Percentiles rank a stretch among this genome's conserved stretches.
Evolutionary conservation across 2,888 invertebrate species (phyloP).

Genomic region (Diplazon laetatorius): DNA sequence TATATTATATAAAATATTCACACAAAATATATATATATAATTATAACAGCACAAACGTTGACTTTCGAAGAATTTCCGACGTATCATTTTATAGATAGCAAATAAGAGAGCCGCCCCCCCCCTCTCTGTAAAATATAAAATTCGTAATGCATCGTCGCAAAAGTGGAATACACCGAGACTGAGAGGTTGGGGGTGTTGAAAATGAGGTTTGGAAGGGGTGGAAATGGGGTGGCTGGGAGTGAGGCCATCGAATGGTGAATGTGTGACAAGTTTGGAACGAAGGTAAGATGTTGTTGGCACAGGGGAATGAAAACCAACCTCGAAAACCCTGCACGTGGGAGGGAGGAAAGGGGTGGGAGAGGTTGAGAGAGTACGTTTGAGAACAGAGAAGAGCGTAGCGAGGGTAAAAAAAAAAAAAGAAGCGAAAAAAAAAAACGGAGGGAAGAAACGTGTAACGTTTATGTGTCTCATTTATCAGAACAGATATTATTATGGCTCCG

Average conservation of each 20-base stretch:
- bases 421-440: slow-evolving; percentile 20
- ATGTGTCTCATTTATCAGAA: slow-evolving; percentile 82
- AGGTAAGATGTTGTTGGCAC: slow-evolving; percentile 20
- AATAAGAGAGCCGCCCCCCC: no score
- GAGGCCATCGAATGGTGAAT: slow-evolving; percentile 55
- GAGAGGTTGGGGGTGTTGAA: slow-evolving; percentile 68
- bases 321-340: no score
- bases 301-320: no score
- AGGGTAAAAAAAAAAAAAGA: slow-evolving; percentile 24
- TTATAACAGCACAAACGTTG: slow-evolving; percentile 47
- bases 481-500: slow-evolving; percentile 81
- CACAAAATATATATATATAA: not conserved
- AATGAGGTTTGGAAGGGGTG: slow-evolving; percentile 48
- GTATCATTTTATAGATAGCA: slow-evolving; percentile 78
- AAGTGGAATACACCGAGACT: slow-evolving; percentile 80
- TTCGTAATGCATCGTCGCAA: slow-evolving; percentile 81
- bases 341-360: slow-evolving; percentile 61
- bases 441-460: slow-evolving; percentile 71
- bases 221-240: slow-evolving; percentile 59
- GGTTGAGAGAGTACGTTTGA: slow-evolving; percentile 9
- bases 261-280: slow-evolving; percentile 8
- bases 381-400: slow-evolving; percentile 3
- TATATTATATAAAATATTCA: not conserved
- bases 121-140: slow-evolving; percentile 81
- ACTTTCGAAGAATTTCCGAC: slow-evolving; percentile 77